Conservation (phyloP, 2,113 vertebrate genomes). For the Campylorhamphus procurvoides region DNA sequence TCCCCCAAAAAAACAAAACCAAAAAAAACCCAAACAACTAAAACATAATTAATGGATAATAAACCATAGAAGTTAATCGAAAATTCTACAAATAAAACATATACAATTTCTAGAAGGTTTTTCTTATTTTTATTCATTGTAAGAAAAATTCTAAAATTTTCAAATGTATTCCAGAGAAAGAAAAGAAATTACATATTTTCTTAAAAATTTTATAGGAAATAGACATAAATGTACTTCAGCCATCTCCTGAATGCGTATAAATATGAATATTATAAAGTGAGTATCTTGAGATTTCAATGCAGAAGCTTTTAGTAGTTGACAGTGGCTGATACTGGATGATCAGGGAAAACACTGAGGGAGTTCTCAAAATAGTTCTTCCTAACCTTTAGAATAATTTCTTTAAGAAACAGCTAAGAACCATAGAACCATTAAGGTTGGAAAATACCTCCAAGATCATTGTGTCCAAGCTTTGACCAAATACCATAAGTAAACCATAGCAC, state of each 20-base stretch:
- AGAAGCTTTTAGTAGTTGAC: not conserved
- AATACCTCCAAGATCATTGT: not conserved
- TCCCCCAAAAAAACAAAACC: not conserved
- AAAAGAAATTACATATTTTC: not conserved
- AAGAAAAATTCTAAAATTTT: not conserved
- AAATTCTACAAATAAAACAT: rapidly evolving
- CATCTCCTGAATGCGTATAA: not conserved
- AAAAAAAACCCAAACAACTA: not conserved
- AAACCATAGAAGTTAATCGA: not conserved
- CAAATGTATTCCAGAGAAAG: not conserved
- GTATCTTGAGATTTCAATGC: not conserved
- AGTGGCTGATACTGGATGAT: not conserved
- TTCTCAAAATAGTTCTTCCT: not conserved
- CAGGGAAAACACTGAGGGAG: not conserved
- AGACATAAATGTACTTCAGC: not conserved
- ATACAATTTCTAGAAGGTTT: not conserved
- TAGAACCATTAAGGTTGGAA: not conserved
- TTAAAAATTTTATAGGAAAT: not conserved
- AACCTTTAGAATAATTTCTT: not conserved
- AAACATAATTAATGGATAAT: not conserved
- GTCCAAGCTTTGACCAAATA: not conserved
- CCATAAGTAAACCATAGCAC: rapidly evolving
- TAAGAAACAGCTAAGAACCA: not conserved
- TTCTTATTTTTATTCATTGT: not conserved
- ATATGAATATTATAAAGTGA: not conserved